Evolutionary conservation across 1,140 invertebrate species (phyloP).

Genomic region (Ostrea denselamellosa): DNA sequence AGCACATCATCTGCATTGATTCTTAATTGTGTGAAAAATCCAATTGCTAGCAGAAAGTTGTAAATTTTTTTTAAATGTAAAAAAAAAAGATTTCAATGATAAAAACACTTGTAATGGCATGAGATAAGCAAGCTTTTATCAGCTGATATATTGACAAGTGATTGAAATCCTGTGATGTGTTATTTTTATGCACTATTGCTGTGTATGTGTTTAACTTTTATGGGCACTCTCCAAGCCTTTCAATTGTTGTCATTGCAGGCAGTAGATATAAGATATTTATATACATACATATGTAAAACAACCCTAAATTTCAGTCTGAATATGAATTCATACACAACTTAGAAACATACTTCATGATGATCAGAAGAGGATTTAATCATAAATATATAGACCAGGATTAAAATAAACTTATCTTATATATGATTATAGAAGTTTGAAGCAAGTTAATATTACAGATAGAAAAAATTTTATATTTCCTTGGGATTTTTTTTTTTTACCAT

Average conservation of each 20-base stretch:
- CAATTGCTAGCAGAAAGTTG: background rate
- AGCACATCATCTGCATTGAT: slow-evolving; percentile 8
- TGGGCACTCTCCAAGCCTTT: too few species aligned
- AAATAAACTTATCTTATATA: too few species aligned
- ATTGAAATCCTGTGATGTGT: slow-evolving; percentile 35
- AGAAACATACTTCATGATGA: too few species aligned
- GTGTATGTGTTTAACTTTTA: background rate
- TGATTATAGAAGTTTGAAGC: too few species aligned
- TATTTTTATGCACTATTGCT: background rate
- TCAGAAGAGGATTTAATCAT: too few species aligned
- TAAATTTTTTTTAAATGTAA: background rate
- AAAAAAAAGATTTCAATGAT: background rate
- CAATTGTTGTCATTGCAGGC: too few species aligned
- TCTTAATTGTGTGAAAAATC: background rate
- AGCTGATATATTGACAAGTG: background rate
- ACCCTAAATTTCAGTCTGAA: too few species aligned
- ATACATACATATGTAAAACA: too few species aligned
- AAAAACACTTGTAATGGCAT: background rate
- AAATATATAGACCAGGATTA: too few species aligned
- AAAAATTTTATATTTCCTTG: background rate
- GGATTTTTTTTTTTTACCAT: background rate
- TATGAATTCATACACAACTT: too few species aligned
- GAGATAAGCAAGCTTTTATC: background rate
- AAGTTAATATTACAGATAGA: background rate
- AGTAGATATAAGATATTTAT: too few species aligned